A percentile compares a stretch with the other conserved stretches of the same genome.
These are phyloP conservation scores for Taenaris catops DNA, from an alignment of 2,888 invertebrate species.

Conservation along the genomic window DNA sequence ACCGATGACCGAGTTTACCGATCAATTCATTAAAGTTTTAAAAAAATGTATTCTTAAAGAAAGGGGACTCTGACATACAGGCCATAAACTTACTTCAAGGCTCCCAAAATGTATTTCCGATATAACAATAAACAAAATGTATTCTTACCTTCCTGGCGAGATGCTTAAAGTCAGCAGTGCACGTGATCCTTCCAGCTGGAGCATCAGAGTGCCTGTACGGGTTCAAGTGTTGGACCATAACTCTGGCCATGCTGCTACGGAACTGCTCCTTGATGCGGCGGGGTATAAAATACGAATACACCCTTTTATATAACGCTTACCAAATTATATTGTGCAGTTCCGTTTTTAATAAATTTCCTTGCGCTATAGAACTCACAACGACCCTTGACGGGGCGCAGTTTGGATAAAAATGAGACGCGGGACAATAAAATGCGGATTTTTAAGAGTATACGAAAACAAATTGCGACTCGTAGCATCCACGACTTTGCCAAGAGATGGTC, in stretches of 20 bases:
- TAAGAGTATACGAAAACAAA: conserved; percentile 71
- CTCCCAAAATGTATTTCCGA: too few species aligned
- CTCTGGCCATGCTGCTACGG: conserved; percentile 87
- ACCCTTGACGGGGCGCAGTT: conserved; percentile 44
- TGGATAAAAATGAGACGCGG: conserved; percentile 60
- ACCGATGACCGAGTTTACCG: too few species aligned
- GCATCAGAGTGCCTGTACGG: conserved; percentile 93
- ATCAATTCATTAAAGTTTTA: too few species aligned
- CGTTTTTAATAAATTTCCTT: conserved; percentile 5
- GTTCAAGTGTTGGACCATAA: conserved; percentile 92
- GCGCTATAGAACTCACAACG: conserved; percentile 13
- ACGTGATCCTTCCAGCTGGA: conserved; percentile 89
- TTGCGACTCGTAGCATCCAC: conserved; percentile 58
- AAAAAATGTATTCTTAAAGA: too few species aligned
- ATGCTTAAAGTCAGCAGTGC: conserved; percentile 96
- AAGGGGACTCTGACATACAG: too few species aligned
- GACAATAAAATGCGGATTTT: conserved; percentile 75
- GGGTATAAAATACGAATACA: too few species aligned
- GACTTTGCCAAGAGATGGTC: conserved; percentile 53
- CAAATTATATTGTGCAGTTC: background rate
- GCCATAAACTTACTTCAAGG: too few species aligned
- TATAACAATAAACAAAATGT: too few species aligned
- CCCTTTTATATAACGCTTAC: too few species aligned
- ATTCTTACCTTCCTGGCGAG: conserved; percentile 91
- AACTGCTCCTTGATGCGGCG: conserved; percentile 92